Base-by-base conservation (phyloP, 2,113 vertebrate genomes). In the Melanostigma gelatinosum region DNA sequence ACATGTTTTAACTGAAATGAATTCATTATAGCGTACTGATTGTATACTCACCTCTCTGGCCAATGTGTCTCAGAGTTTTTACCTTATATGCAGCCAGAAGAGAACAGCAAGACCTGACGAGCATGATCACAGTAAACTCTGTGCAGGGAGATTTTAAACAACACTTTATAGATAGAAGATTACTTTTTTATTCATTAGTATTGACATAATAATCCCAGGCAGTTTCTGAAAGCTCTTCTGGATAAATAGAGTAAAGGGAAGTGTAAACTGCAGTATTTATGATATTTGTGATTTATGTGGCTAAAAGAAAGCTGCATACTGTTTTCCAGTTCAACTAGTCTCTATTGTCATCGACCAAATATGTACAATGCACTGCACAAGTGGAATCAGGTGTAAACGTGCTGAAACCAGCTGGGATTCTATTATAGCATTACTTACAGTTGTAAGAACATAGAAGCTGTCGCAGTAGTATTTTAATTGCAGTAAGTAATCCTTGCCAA, bases 61-160 rank as follows among this genome's bases (percentile, higher is more conserved):
- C 36, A 42, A 6, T 8, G 24, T 61, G 34, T 48, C 42, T 9
- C 54, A 44, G 58, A 34, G 27, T 18, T 32, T 32, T 32, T 32
- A 60, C 54, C 11, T 57, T 11, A 57, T 27, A 20, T 48, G 55
- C 3, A 24, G 32, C 12, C 27, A 0, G 44, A 48, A 18, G 15
- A 77, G 62, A 72, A 72, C 24, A 24, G 24, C 38, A 58, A 13
- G 67, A 2, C 40, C 60, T 50, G 65, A 75, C 1, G 54, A 42
- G 46, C n/a, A 57, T 13, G 4, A 70, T 64, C 58, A 57, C 66
- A 70, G 67, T 55, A 58, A 77, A 58, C 27, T 6, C 22, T 52
- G 32, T 42, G 13, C 79, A 66, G 40, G 27, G 27, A 72, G 9
- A 27, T 1, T 6, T 34, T 27, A 73, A 29, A 73, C 18, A 64